phyloP scores from a whole-genome alignment of 2,888 invertebrate species.

The Philonicus albiceps region DNA sequence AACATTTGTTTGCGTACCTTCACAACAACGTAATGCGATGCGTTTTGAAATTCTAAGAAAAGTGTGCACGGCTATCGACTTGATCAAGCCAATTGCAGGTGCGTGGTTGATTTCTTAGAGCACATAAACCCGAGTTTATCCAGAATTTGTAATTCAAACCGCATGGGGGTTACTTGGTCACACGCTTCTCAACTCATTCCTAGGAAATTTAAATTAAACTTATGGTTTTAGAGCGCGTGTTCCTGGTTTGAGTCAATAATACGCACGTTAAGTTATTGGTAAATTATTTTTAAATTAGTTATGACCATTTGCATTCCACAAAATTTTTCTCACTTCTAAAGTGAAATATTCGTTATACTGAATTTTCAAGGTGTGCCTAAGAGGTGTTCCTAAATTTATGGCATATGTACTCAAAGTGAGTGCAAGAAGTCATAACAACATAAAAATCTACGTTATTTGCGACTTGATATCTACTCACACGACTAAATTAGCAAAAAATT shows the following conservation, averaged over 20 bases:
- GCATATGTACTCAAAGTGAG: not conserved
- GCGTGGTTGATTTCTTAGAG: not conserved
- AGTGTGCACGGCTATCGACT: not conserved
- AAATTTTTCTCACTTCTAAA: too few species aligned
- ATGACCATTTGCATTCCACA: too few species aligned
- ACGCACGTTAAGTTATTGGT: not conserved
- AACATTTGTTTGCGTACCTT: not conserved
- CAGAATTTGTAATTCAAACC: not conserved
- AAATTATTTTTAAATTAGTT: too few species aligned
- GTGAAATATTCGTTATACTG: not conserved
- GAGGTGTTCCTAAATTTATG: too few species aligned
- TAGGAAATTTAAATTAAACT: not conserved
- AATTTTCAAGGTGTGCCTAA: not conserved
- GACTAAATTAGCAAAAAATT: not conserved
- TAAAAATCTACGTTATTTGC: not conserved
- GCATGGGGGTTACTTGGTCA: not conserved
- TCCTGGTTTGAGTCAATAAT: not conserved
- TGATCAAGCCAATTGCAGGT: not conserved
- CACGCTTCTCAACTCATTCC: not conserved
- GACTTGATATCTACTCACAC: not conserved
- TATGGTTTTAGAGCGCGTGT: not conserved
- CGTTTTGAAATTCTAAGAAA: not conserved
- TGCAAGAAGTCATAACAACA: not conserved
- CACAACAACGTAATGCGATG: not conserved
- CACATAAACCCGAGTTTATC: not conserved